Evolutionary conservation across 2,113 vertebrate species (phyloP), one percentile per base, ranked within the genome.

Genomic region (Salvelinus alpinus): DNA sequence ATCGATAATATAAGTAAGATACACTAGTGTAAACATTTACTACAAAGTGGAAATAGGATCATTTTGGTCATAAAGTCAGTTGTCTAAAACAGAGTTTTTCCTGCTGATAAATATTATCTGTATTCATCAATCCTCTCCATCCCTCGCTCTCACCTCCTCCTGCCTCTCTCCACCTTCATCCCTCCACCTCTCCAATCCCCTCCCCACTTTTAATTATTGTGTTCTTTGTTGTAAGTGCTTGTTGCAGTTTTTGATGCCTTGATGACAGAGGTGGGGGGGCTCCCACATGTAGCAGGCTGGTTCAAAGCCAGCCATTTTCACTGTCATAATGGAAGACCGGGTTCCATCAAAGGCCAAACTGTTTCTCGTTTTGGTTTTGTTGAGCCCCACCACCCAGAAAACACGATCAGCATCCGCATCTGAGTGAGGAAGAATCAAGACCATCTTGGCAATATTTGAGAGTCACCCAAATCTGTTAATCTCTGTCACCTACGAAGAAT

Each of bases 341-440:
- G 73, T 72, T 66, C 78, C 78, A n/a, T 67, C 73, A 4, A 72
- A n/a, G 38, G 73, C 78, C 67, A 80, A 71, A 20, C 73, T 57
- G 68, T 75, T 75, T 24, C 67, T 67, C 3, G 34, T 71, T 20
- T 71, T 77, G 60, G 64, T 72, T 71, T 67, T 68, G 64, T 69
- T 76, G n/a, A 74, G 47, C 7, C 67, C 73, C 60, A 74, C 73
- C 22, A 65, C 62, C 9, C 67, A 75, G 44, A 75, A 74, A 34
- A 80, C 68, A 51, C 72, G 24, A 20, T 75, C 72, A 24, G 73
- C 73, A 44, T 80, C 60, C 6, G 57, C 66, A 70, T 74, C 74
- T 4, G 72, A 79, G 59, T 75, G 72, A 22, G 78, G 64, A 6
- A 75, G 57, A 38, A 80, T 65, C 11, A 44, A 44, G 0, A 75